phyloP scores from a whole-genome alignment of 2,797 vertebrate species.

The Myotis findleyi region DNA sequence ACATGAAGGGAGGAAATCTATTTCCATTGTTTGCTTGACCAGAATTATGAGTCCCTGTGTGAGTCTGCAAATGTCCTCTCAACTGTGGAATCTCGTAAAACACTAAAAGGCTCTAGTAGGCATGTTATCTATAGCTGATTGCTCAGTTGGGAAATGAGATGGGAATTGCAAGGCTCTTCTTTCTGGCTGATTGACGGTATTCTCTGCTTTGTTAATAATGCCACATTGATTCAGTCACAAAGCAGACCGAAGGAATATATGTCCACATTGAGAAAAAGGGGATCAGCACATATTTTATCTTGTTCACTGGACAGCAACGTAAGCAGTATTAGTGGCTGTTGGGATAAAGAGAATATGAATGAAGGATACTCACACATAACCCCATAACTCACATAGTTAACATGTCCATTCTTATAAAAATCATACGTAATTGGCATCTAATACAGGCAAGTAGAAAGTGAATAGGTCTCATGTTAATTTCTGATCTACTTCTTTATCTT shows the following conservation, averaged over 20 bases:
- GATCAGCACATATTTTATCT: constrained; percentile 10
- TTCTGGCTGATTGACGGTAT: not conserved
- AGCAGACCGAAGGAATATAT: not conserved
- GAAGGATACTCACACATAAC: not conserved
- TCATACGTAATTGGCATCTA: not conserved
- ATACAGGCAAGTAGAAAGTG: not conserved
- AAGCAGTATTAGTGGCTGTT: not conserved
- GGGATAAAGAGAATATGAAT: not conserved
- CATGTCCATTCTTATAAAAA: not conserved
- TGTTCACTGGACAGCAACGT: not conserved
- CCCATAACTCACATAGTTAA: not conserved
- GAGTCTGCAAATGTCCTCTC: not conserved
- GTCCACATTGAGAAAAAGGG: constrained; percentile 53
- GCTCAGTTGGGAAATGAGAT: not conserved
- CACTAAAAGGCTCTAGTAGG: not conserved
- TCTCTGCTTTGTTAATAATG: constrained; percentile 43
- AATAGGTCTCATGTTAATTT: not conserved
- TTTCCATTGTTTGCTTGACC: not conserved
- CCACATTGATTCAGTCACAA: constrained; percentile 20
- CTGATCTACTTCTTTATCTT: not conserved
- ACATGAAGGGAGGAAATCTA: not conserved
- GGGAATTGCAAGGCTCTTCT: not conserved
- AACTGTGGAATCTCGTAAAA: not conserved
- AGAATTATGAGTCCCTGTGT: not conserved
- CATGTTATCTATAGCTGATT: not conserved